Base-by-base conservation (phyloP, 2,888 invertebrate species). In the Volucella zonaria region DNA sequence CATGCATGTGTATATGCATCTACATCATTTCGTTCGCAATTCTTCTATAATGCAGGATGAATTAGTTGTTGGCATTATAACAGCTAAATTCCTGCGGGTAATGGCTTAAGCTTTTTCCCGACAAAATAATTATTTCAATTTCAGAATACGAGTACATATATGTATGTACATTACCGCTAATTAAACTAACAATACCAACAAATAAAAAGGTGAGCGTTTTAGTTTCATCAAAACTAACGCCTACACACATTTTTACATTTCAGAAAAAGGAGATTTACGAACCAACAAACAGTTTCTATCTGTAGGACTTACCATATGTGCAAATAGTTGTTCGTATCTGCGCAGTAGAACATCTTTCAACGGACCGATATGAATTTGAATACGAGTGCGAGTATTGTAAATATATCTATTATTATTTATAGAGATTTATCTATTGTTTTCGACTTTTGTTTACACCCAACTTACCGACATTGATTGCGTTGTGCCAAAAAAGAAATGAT, bases 321-420 rank as follows among this genome's bases (percentile, higher is more conserved):
- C 23, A 54, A 54, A 54, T 54, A 38, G 38, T 38, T 54, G n/a
- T 54, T 54, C 38, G 6, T n/a, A 54, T 54, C 54, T 54, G 54
- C 38, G 23, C 23, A 14, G 52, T 23, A 23, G 31, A 31, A 31
- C 6, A 31, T 52, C 23, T 3, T 52, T 11, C 11, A 23, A 52
- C 52, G 10, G 11, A 9, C 23, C 18, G 52, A 52, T 52, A 52
- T 31, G 6, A 6, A 6, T 6, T 6, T 31, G 6, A 31, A 31
- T 31, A 6, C 31, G 31, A 31, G 31, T 6, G 3, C 31, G 31
- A 4, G 31, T 31, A n/a, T n/a, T n/a, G n/a, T n/a, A 31, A 31
- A 31, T 23, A 52, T 52, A 52, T 54, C 54, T 38, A 23, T 54
- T 54, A 54, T 54, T 54, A 38, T 38, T 8, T 38, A 38, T 38